phyloP scores from a whole-genome alignment of 1,140 invertebrate genomes.

The Lepidurus apus region DNA sequence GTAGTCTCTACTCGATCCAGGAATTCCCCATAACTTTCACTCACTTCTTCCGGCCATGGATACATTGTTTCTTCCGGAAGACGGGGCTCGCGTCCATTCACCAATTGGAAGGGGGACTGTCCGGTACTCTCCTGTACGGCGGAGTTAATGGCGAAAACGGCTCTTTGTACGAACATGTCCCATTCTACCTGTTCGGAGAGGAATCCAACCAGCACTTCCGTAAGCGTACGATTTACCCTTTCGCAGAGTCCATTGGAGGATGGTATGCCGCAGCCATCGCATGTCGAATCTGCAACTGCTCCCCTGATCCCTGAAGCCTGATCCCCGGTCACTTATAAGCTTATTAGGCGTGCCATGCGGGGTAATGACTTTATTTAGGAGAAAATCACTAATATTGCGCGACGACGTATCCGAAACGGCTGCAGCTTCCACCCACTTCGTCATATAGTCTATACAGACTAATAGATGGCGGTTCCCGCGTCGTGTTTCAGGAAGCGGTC shows the following conservation, averaged over 20 bases:
- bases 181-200: constrained; percentile 39
- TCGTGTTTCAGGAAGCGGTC: neutral
- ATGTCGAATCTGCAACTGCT: constrained; percentile 36
- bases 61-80: constrained; percentile 7
- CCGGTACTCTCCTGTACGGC: constrained; percentile 36
- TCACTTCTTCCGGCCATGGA: constrained; percentile 6
- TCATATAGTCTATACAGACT: neutral
- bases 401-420: constrained; percentile 9
- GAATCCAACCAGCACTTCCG: constrained; percentile 40
- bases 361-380: neutral
- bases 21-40: neutral
- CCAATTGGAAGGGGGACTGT: constrained; percentile 38
- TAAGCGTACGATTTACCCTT: constrained; percentile 38
- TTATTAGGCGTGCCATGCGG: neutral
- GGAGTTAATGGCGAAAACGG: constrained; percentile 40
- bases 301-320: neutral
- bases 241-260: constrained; percentile 41
- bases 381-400: neutral
- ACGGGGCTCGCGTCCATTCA: constrained; percentile 38
- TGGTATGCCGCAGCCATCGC: constrained; percentile 39
- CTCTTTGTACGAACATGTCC: constrained; percentile 39
- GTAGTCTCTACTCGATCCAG: neutral
- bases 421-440: constrained; percentile 6
- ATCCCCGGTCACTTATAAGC: constrained; percentile 7
- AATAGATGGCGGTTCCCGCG: neutral